These are phyloP conservation scores for Cassiopea xamachana DNA, from an alignment of 30 jellyfish, hydroid and myxozoan genomes.

Conservation along the genomic window DNA sequence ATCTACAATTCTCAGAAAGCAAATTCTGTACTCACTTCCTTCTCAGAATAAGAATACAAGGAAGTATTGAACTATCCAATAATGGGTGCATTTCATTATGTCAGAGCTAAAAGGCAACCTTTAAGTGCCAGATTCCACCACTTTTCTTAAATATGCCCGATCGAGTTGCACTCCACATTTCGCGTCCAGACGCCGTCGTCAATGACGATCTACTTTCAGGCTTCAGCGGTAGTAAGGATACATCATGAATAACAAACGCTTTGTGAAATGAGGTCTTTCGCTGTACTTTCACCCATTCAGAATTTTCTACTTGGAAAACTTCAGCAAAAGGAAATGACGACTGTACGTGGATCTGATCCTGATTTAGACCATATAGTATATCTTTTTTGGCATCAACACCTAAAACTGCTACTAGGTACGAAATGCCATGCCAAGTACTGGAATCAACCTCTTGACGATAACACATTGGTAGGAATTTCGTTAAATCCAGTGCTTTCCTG, in stretches of 20 bases:
- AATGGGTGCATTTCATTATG: too few relatives aligned
- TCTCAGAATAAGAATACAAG: too few relatives aligned
- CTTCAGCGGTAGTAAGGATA: neutral
- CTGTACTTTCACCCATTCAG: neutral
- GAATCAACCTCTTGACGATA: neutral
- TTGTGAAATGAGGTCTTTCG: neutral
- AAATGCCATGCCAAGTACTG: neutral
- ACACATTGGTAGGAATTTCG: neutral
- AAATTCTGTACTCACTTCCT: too few relatives aligned
- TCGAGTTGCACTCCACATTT: conserved; percentile 16
- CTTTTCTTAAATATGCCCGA: neutral
- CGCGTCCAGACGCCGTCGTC: neutral
- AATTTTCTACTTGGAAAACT: conserved; percentile 2
- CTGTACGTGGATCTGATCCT: neutral
- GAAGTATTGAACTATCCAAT: too few relatives aligned
- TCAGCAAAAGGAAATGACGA: neutral
- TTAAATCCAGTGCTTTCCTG: neutral
- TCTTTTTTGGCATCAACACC: neutral
- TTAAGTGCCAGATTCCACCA: neutral
- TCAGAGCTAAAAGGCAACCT: neutral
- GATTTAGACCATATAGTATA: neutral
- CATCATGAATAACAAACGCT: neutral
- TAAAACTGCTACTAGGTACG: neutral
- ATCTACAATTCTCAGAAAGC: too few relatives aligned
- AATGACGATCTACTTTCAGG: neutral